Base-by-base conservation (phyloP, 2,113 vertebrate species). In the Herpailurus yagouaroundi region DNA sequence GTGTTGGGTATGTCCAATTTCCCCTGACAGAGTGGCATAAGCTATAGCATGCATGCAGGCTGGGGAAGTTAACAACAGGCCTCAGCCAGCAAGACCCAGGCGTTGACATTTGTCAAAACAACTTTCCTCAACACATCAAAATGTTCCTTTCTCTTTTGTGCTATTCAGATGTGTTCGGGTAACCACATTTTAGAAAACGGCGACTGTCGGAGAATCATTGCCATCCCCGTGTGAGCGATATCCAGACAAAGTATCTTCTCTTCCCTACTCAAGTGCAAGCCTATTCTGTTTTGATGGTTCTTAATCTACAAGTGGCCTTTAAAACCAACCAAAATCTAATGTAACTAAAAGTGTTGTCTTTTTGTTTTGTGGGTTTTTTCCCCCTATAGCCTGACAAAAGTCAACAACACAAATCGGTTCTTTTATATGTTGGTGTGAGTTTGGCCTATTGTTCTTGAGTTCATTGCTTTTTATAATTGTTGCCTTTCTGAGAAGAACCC, bases 21-120 rank as follows among this genome's bases (percentile, higher is more conserved):
- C 94, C 87, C 50, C 89, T 98, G 96, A 98, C 96, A 97, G 97
- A 84, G 76, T 64, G 63, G 91, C 95, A 87, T 88, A 23, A 97
- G 95, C 92, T 89, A 16, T 13, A 73, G 95, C 48, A 91, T 0
- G 2, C 90, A 50, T 12, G 90, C 95, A 93, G 94, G 36, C 92
- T 66, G 73, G 80, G 93, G 84, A 80, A 97, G 88, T 80, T 91
- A 98, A 97, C 95, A 96, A 91, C 97, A 94, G 98, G 92, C 94
- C 96, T 93, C 96, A 95, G 95, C 97, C 91, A 96, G 94, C 81
- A 50, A 97, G 97, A 95, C 97, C 97, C 92, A 86, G 92, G 85
- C 82, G 0, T 13, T 97, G 97, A 98, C 97, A 96, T 97, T 98
- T 98, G 98, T 98, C 98, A 98, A 98, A 98, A 98, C 98, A 98